Percentiles rank a stretch among this genome's conserved stretches.
Evolutionary conservation across 1,140 invertebrate genomes (phyloP).

Genomic region (Doryteuthis pealeii): DNA sequence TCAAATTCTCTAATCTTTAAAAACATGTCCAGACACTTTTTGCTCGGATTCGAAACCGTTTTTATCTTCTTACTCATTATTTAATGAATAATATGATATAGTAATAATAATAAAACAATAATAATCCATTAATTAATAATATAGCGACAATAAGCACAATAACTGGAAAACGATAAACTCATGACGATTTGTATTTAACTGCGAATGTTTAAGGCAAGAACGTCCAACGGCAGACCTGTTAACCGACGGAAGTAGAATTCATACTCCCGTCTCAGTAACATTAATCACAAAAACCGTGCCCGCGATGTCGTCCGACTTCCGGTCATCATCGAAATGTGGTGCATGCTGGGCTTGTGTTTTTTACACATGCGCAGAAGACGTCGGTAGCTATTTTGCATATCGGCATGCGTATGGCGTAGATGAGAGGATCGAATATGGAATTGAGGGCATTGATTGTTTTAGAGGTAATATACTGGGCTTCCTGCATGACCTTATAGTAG

Average conservation of each 20-base stretch:
- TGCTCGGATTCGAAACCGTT: no score
- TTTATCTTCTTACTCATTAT: no score
- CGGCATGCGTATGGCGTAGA: slow-evolving; percentile 71
- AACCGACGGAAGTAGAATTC: background rate
- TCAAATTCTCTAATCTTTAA: no score
- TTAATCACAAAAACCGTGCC: background rate
- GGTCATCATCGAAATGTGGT: slow-evolving; percentile 6
- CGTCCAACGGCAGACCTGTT: background rate
- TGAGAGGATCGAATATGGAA: slow-evolving; percentile 70
- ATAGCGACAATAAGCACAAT: no score
- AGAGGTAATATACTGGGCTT: slow-evolving; percentile 45
- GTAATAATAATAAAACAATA: no score
- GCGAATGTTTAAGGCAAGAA: no score
- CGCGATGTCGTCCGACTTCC: background rate
- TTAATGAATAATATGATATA: no score
- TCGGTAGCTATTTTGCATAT: slow-evolving; percentile 54
- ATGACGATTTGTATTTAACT: no score
- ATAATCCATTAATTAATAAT: no score
- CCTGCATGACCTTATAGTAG: slow-evolving; percentile 25
- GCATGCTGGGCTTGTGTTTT: background rate
- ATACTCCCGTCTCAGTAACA: background rate
- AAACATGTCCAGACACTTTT: no score
- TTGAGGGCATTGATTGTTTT: slow-evolving; percentile 66
- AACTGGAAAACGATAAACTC: no score
- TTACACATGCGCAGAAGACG: slow-evolving; percentile 23